Evolutionary conservation across 2,113 vertebrate genomes (phyloP).

Genomic region (Panthera tigris): DNA sequence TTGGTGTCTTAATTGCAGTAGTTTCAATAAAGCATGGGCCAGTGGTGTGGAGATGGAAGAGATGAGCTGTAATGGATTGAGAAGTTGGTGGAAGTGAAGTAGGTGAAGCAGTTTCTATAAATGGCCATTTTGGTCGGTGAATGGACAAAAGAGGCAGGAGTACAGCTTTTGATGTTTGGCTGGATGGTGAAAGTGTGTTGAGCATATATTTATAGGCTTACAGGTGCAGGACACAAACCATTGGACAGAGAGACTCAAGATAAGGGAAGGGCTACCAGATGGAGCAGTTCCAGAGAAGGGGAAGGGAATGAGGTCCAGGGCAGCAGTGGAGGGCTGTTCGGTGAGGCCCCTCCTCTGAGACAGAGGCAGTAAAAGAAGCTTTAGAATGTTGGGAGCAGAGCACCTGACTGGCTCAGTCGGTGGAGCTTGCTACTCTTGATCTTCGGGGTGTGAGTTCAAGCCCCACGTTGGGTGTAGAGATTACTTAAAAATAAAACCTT

Average conservation of each 20-base stretch:
- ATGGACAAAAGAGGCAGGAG: neutral
- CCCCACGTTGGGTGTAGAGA: neutral
- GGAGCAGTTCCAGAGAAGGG: neutral
- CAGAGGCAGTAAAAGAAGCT: neutral
- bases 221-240: neutral
- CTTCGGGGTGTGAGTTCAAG: neutral
- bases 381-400: neutral
- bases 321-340: neutral
- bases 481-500: neutral
- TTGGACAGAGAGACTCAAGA: neutral
- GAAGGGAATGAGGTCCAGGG: neutral
- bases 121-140: neutral
- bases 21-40: neutral
- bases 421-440: neutral
- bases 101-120: slow-evolving; percentile 5
- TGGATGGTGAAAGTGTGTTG: neutral
- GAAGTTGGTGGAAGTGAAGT: neutral
- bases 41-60: neutral
- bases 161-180: neutral
- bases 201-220: neutral
- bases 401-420: neutral
- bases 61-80: neutral
- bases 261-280: neutral
- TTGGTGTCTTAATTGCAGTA: slow-evolving; percentile 21
- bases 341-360: neutral